A percentile compares a stretch with the other conserved stretches of the same genome.
Evolutionary conservation across 2,113 vertebrate species (phyloP).

Genomic region (Pionites leucogaster): DNA sequence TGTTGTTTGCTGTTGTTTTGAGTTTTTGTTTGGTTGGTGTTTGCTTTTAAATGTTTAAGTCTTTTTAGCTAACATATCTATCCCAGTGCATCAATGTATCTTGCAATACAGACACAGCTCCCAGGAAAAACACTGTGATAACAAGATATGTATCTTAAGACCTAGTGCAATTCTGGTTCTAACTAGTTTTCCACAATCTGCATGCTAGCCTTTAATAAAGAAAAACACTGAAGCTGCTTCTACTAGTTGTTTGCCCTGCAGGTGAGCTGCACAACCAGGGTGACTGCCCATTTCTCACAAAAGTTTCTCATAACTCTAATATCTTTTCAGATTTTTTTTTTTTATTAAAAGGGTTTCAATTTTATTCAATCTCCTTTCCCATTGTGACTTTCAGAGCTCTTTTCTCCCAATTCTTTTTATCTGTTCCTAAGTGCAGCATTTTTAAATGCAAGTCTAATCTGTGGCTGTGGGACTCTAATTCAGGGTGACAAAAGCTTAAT

Average conservation of each 20-base stretch:
- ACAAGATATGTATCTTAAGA: rapidly evolving
- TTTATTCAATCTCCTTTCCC: not conserved
- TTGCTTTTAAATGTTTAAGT: not conserved
- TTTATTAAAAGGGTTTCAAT: not conserved
- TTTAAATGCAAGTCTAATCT: not conserved
- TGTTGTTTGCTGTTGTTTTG: not conserved
- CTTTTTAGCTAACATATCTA: not conserved
- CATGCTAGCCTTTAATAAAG: not conserved
- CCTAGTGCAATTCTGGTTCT: not conserved
- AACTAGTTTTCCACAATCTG: not conserved
- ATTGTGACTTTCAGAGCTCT: not conserved
- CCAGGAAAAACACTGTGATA: not conserved
- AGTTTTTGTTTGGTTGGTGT: rapidly evolving
- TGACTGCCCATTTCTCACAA: not conserved
- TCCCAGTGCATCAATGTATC: not conserved
- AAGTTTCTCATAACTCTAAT: not conserved
- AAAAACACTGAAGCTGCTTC: not conserved
- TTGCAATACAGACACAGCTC: not conserved
- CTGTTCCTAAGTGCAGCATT: not conserved
- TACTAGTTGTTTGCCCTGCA: not conserved
- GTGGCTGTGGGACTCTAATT: not conserved
- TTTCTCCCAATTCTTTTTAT: not conserved
- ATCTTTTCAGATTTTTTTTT: not conserved
- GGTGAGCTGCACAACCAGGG: not conserved
- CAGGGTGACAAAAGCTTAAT: not conserved